Evolutionary conservation across 2,888 invertebrate species (phyloP).

Genomic region (Drosophila quinaria): DNA sequence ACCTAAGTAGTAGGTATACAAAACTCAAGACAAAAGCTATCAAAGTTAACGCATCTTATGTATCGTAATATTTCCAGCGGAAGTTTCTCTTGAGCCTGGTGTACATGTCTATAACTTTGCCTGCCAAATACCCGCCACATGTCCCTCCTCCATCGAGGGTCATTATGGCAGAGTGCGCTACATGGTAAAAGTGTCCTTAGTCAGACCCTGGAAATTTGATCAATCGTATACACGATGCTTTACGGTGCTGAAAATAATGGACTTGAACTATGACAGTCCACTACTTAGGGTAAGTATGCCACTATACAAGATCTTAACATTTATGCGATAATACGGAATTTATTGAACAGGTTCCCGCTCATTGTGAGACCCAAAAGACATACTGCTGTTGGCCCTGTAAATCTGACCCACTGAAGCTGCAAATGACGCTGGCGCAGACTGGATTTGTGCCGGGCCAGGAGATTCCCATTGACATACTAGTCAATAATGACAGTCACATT

Average conservation of each 20-base stretch:
- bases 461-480: constrained; percentile 84
- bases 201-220: constrained; percentile 95
- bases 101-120: constrained; percentile 86
- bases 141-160: constrained; percentile 87
- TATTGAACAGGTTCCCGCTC: constrained; percentile 66
- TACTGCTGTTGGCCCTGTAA: constrained; percentile 82
- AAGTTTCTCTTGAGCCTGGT: constrained; percentile 85
- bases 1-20: constrained; percentile 60
- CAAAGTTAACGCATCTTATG: background rate
- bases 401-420: constrained; percentile 73
- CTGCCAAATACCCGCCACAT: constrained; percentile 85
- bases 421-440: constrained; percentile 73
- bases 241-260: constrained; percentile 91
- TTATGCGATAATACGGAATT: too few species aligned
- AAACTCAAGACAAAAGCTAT: background rate
- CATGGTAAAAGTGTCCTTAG: constrained; percentile 89
- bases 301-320: fast-evolving
- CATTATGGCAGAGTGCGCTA: constrained; percentile 87
- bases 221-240: constrained; percentile 88
- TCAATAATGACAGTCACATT: constrained; percentile 88
- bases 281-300: constrained; percentile 54
- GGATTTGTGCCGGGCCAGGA: constrained; percentile 83
- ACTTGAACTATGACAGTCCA: constrained; percentile 86
- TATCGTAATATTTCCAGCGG: constrained; percentile 29
- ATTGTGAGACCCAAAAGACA: constrained; percentile 65